Evolutionary conservation across 2,113 vertebrate genomes (phyloP).

Genomic region (Trichomycterus rosablanca): DNA sequence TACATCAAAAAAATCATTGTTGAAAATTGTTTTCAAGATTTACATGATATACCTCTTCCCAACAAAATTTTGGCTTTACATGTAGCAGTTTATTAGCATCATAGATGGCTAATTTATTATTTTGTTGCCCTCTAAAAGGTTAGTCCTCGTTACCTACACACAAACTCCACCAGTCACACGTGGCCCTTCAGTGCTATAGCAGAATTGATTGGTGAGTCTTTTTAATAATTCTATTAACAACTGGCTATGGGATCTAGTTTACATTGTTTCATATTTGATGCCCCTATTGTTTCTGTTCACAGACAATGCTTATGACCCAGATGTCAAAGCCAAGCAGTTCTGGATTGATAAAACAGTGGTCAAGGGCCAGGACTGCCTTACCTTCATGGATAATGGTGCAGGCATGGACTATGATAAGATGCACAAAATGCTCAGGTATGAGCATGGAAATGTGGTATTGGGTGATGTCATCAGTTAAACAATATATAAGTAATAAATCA

Average conservation of each 20-base stretch:
- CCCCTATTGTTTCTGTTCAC: conserved; percentile 2
- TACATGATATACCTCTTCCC: no score
- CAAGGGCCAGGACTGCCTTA: conserved; percentile 72
- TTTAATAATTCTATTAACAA: background rate
- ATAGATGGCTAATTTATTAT: no score
- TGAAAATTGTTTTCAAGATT: no score
- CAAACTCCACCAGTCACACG: conserved; percentile 96
- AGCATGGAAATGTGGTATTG: no score
- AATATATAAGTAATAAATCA: no score
- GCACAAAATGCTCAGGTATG: conserved; percentile 93
- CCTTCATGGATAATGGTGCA: conserved; percentile 87
- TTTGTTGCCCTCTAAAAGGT: conserved; percentile 68
- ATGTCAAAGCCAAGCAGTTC: conserved; percentile 87
- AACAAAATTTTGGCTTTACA: no score
- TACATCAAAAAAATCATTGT: no score
- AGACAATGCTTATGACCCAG: conserved; percentile 97
- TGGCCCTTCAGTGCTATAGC: conserved; percentile 95
- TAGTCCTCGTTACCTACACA: conserved; percentile 85
- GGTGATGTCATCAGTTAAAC: no score
- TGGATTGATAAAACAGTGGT: conserved; percentile 93
- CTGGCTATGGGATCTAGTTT: no score
- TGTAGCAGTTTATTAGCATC: no score
- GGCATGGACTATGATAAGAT: conserved; percentile 81
- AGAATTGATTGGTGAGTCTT: conserved; percentile 89
- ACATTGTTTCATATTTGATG: background rate